A percentile compares a stretch with the other conserved stretches of the same genome.
phyloP scores from a whole-genome alignment of 2,888 invertebrate genomes.

The Ischnura elegans region DNA sequence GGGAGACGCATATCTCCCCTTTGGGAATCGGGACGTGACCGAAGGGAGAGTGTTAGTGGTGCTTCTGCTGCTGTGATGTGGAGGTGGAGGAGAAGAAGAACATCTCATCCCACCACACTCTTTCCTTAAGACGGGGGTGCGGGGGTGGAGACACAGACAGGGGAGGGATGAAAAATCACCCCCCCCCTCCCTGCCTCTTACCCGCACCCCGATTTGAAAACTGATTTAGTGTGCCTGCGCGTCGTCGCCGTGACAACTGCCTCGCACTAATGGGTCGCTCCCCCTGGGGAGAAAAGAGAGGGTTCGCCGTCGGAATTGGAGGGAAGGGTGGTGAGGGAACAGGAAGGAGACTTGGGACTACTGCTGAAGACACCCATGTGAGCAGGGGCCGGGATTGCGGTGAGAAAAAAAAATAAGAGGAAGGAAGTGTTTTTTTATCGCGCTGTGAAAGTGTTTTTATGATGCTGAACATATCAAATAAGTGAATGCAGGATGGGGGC shows the following conservation, averaged over 20 bases:
- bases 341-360: neutral
- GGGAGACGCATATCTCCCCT: too few relatives aligned
- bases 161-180: constrained; percentile 56
- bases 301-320: neutral
- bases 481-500: too few relatives aligned
- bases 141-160: neutral
- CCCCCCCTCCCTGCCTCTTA: neutral
- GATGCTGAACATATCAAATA: too few relatives aligned
- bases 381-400: neutral
- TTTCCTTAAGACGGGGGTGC: neutral
- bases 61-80: neutral
- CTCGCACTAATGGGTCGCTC: constrained; percentile 43
- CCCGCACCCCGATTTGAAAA: constrained; percentile 36
- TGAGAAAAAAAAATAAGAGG: neutral
- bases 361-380: neutral
- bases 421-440: neutral
- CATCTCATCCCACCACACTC: too few relatives aligned
- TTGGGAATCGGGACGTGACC: neutral
- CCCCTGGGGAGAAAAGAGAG: neutral
- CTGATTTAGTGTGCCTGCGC: constrained; percentile 58
- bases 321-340: neutral
- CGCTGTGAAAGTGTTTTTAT: neutral
- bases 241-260: constrained; percentile 54
- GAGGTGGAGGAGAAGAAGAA: neutral
- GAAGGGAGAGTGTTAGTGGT: too few relatives aligned